Evolutionary conservation across 2,113 vertebrate species (phyloP).

Genomic region (Epinephelus moara): DNA sequence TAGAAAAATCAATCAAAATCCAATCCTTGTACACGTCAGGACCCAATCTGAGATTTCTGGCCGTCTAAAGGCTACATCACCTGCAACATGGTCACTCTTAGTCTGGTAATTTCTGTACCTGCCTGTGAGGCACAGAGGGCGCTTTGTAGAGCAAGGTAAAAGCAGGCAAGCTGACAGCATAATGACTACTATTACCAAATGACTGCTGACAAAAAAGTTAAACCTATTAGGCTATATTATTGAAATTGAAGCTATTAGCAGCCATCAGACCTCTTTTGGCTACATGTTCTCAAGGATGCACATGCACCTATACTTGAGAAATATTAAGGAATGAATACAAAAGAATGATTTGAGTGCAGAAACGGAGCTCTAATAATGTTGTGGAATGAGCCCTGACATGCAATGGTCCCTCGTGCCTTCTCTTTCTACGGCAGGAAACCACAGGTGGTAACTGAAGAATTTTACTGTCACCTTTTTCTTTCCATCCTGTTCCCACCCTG

Average conservation of each 20-base stretch:
- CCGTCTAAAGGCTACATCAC: neutral
- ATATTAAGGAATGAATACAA: constrained; percentile 20
- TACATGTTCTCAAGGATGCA: constrained; percentile 8
- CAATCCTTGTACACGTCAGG: neutral
- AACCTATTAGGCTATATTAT: constrained; percentile 55
- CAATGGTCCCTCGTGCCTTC: neutral
- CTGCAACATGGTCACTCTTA: neutral
- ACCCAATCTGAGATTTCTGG: neutral
- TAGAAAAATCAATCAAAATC: neutral
- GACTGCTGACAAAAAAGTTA: constrained; percentile 59
- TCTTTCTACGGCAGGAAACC: neutral
- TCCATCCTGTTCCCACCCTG: neutral
- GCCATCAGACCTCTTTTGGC: neutral
- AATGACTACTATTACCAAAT: constrained; percentile 61
- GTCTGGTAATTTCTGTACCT: neutral
- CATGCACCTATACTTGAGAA: neutral
- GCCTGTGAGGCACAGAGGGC: neutral
- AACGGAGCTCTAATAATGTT: neutral
- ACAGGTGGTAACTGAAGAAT: neutral
- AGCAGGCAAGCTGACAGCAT: constrained; percentile 43
- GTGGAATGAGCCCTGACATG: constrained; percentile 1
- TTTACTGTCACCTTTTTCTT: neutral
- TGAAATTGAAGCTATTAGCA: constrained; percentile 63
- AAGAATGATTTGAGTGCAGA: neutral
- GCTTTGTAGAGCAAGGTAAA: constrained; percentile 2